Conservation (phyloP, 1,140 invertebrate species). For the Magallana angulata region DNA sequence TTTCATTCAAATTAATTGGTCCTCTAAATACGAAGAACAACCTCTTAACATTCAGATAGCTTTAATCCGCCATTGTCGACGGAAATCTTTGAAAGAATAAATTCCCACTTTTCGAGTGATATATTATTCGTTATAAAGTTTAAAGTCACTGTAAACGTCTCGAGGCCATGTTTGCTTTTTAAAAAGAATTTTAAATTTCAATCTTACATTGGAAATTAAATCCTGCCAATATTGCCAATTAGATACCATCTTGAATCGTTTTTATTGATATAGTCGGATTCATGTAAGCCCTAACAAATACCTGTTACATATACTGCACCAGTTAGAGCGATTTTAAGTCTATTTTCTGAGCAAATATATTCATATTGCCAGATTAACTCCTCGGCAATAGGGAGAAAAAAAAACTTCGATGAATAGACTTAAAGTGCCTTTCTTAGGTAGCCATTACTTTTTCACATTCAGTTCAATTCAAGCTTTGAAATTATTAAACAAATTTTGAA, state of each 20-base stretch:
- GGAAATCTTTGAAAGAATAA: not conserved
- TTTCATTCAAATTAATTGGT: slow-evolving; percentile 29
- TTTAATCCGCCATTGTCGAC: slow-evolving; percentile 25
- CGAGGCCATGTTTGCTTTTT: not conserved
- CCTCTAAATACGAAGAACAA: slow-evolving; percentile 20
- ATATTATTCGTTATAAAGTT: slow-evolving; percentile 20
- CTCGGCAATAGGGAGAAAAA: not conserved
- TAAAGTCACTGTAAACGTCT: slow-evolving; percentile 15
- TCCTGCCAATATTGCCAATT: slow-evolving; percentile 22
- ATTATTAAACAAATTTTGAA: too few relatives aligned
- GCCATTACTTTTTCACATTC: too few relatives aligned
- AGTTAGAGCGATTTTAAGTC: not conserved
- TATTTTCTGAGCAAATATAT: slow-evolving; percentile 26
- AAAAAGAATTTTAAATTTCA: slow-evolving; percentile 19
- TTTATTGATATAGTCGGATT: not conserved
- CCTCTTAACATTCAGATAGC: slow-evolving; percentile 6
- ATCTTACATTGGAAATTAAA: slow-evolving; percentile 8
- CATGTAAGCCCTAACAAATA: not conserved
- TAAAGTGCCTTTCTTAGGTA: too few relatives aligned
- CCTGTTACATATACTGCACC: slow-evolving; percentile 7
- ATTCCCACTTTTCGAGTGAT: not conserved
- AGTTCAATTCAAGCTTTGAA: too few relatives aligned
- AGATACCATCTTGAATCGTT: not conserved
- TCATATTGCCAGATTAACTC: not conserved
- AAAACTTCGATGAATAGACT: too few relatives aligned